Evolutionary conservation across 2,888 invertebrate genomes (phyloP).

Genomic region (Craniophora ligustri): DNA sequence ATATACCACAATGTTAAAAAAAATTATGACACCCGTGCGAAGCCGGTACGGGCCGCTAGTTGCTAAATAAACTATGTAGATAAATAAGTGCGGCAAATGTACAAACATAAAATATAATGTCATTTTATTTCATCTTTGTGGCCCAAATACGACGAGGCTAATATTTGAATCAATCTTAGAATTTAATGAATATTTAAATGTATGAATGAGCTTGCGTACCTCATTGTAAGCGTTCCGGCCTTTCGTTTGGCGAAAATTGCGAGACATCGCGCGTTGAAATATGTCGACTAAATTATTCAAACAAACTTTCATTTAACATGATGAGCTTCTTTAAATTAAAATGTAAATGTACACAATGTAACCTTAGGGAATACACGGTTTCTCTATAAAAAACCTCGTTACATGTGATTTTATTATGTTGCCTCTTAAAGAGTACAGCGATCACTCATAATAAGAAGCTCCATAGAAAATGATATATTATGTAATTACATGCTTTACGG

Average conservation of each 20-base stretch:
- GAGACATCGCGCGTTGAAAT: not conserved
- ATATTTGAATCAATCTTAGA: not conserved
- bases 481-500: slow-evolving; percentile 29
- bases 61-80: too few species aligned
- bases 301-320: slow-evolving; percentile 8
- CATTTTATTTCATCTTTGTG: too few species aligned
- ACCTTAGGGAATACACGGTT: not conserved
- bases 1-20: too few species aligned
- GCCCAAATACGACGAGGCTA: not conserved
- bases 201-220: not conserved
- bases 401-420: slow-evolving; percentile 1
- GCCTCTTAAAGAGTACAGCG: slow-evolving; percentile 30
- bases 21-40: too few species aligned
- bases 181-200: slow-evolving; percentile 2
- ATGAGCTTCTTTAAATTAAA: slow-evolving; percentile 5
- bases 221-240: not conserved
- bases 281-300: slow-evolving; percentile 8
- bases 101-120: too few species aligned
- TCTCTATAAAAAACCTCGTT: not conserved
- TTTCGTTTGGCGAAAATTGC: not conserved
- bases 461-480: slow-evolving; percentile 20
- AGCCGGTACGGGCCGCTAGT: too few species aligned
- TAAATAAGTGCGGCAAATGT: too few species aligned
- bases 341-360: not conserved
- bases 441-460: slow-evolving; percentile 32